phyloP scores from a whole-genome alignment of 2,797 vertebrate species.

The Paguma larvata region DNA sequence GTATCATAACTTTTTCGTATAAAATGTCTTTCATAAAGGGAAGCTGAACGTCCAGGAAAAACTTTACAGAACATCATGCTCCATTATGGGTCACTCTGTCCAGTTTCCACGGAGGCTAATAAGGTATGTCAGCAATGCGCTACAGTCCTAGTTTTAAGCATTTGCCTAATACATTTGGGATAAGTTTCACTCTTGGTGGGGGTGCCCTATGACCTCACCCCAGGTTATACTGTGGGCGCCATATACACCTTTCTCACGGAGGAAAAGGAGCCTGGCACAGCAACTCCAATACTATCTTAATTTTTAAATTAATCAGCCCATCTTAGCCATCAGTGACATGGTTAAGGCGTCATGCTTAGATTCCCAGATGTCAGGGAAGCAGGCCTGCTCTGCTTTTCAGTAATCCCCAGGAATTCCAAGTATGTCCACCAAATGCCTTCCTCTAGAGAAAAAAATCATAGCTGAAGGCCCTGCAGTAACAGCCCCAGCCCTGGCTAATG shows the following conservation, averaged over 20 bases:
- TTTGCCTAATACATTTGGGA: background rate
- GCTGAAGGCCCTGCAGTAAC: background rate
- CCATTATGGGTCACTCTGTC: background rate
- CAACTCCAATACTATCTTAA: background rate
- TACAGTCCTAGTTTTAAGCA: background rate
- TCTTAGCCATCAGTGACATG: background rate
- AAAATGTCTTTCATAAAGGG: background rate
- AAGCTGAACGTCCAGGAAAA: background rate
- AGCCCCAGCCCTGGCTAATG: slow-evolving; percentile 57
- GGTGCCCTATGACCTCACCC: background rate
- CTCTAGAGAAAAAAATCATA: slow-evolving; percentile 8
- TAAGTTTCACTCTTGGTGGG: background rate
- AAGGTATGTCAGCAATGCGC: slow-evolving; percentile 14
- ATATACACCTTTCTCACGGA: background rate
- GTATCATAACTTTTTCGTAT: background rate
- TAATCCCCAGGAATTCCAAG: slow-evolving; percentile 70
- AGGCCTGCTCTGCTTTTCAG: background rate
- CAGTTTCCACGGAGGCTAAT: background rate
- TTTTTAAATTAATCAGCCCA: slow-evolving; percentile 38
- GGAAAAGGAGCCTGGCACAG: background rate
- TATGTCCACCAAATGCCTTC: slow-evolving; percentile 46
- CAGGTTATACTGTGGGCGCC: background rate
- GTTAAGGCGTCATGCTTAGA: slow-evolving; percentile 1
- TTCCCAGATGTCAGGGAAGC: background rate
- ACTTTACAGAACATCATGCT: background rate